Evolutionary conservation across 2,888 invertebrate genomes (phyloP), one percentile per base, ranked within the genome.

Genomic region (Endomychus coccineus): DNA sequence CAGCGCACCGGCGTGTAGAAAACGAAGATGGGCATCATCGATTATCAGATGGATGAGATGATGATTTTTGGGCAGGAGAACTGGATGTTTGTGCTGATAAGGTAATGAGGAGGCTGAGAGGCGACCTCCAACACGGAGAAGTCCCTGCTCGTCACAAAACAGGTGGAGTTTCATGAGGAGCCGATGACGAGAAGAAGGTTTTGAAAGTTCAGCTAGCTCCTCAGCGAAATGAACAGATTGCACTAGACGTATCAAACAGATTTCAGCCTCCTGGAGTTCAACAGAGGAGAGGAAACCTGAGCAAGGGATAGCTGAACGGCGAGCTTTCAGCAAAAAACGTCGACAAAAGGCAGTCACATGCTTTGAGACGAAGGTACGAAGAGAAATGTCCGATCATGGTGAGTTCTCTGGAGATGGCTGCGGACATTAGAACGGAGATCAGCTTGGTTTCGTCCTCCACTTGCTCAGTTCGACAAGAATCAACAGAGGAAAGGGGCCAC

Each of bases 141-240:
- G n/a, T n/a, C n/a, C n/a, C n/a, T 27, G 27, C 28, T 16, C 16
- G 16, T 16, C 16, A 16, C 16, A 17, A 16, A 28, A 28, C 16
- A 16, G 2, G 10, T 28, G 28, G 16, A 28, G 28, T 28, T 28
- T 28, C 16, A 16, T 28, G 9, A 27, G 2, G 14, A 27, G 15
- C 13, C 27, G 27, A n/a, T n/a, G n/a, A n/a, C n/a, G n/a, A n/a
- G 16, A 16, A 16, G 28, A 28, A 28, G 28, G 28, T 28, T 28
- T 28, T 12, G 10, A 10, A 15, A 28, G 28, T n/a, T 28, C 28
- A 16, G 28, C 16, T 4, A 28, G 16, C 28, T 16, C 28, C 28
- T 16, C 5, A 16, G 16, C 9, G 10, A n/a, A 28, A 16, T 28
- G 4, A 16, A 16, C 28, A 16, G 28, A 16, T 4, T 16, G 16